Base-by-base conservation (phyloP, 2,113 vertebrate species). In the Uropsilus gracilis region DNA sequence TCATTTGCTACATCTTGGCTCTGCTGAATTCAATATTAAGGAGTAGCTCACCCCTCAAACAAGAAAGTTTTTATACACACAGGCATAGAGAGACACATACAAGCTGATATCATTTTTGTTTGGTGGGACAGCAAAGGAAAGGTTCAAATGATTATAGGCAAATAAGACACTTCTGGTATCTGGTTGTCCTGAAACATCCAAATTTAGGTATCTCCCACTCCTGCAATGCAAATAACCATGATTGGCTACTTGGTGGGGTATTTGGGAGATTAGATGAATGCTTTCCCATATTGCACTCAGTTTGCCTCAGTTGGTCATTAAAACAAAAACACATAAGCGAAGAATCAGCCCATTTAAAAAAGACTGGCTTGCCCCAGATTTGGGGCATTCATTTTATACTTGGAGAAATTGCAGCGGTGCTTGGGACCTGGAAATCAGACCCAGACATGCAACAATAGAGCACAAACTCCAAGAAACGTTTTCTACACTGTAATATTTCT, bases 61-160 rank as follows among this genome's bases (percentile, higher is more conserved):
- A 78, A 8, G 11, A 44, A 73, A 69, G 44, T 18, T 48, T 68
- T 55, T 8, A 78, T 17, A 92, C 3, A 64, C n/a, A 83, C 2
- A 81, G 24, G 64, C 2, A 32, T 44, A 5, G 0, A 76, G 16
- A 63, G 7, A 83, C 32, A 57, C 16, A 57, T 16, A 4, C 1
- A 92, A 69, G 2, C 24, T 82, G 32, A 16, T 44, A 34, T 39
- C 84, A 48, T 68, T 44, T 91, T 24, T 69, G 5, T 57, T 68
- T 93, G 39, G 32, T 34, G 94, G 12, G 32, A 34, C 30, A 78
- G n/a, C 37, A 94, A 89, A 83, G 82, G 26, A 84, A 59, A 76
- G n/a, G 32, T 72, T 84, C 28, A 57, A 64, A 39, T 95, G 39
- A 80, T 73, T 78, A 80, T 0, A 18, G 39, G 13, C 13, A 91